Percentiles rank a stretch among this genome's conserved stretches.
Conservation (phyloP, 2,113 vertebrate species). For the Circaetus gallicus region DNA sequence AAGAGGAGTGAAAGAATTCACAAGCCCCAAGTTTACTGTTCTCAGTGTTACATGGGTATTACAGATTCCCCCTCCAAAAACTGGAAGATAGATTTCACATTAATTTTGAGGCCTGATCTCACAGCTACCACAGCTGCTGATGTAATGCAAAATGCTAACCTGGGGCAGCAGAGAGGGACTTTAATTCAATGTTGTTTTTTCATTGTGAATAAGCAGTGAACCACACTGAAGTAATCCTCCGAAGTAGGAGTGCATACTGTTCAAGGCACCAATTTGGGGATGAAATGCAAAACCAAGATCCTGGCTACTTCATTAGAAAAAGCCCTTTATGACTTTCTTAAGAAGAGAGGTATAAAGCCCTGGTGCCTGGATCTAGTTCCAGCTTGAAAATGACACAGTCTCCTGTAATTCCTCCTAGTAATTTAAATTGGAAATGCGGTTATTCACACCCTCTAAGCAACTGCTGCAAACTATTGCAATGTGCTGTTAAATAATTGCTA, state of each 20-base stretch:
- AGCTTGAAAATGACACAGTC: background rate
- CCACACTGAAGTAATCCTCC: constrained; percentile 46
- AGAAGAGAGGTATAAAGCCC: background rate
- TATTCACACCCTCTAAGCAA: constrained; percentile 32
- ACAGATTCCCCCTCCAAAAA: background rate
- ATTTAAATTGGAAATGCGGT: constrained; percentile 17
- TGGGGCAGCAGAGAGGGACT: constrained; percentile 34
- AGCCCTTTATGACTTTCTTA: background rate
- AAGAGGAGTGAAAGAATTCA: constrained; percentile 50
- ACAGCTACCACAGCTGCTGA: constrained; percentile 43
- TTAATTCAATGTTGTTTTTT: constrained; percentile 4
- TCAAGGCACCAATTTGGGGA: constrained; percentile 24
- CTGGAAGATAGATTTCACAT: constrained; percentile 31
- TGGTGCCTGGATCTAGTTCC: background rate
- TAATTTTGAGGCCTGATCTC: constrained; percentile 28
- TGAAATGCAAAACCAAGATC: constrained; percentile 36
- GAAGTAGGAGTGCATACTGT: background rate
- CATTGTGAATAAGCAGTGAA: constrained; percentile 48
- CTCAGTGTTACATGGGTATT: constrained; percentile 14
- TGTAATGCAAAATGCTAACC: constrained; percentile 40
- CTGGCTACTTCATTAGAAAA: background rate
- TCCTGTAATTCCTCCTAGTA: constrained; percentile 8
- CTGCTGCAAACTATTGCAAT: background rate
- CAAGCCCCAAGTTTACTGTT: constrained; percentile 23
- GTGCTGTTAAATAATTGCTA: constrained; percentile 13